Conservation (phyloP, 23 tunicate genomes). For the Styela plicata region DNA sequence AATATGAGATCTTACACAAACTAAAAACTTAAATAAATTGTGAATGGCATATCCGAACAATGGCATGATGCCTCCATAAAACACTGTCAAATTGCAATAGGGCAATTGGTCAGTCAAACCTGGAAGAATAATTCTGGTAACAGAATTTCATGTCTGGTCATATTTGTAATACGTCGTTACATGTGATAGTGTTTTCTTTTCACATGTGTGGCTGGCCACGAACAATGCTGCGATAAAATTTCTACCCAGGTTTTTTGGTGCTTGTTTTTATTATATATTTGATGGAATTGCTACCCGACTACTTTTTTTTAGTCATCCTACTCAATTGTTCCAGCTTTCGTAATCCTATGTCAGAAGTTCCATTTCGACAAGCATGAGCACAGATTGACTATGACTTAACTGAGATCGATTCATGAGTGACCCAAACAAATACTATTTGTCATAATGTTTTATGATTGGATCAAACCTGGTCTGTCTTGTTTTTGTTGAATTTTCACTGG, state of each 20-base stretch:
- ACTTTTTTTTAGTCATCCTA: no score
- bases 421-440: not conserved
- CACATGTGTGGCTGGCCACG: not conserved
- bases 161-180: not conserved
- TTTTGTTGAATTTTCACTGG: no score
- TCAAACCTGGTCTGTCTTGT: not conserved
- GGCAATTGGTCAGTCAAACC: not conserved
- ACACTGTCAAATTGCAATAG: not conserved
- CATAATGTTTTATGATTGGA: not conserved
- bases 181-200: not conserved
- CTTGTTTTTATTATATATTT: not conserved
- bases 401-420: no score
- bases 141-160: not conserved
- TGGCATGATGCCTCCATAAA: not conserved
- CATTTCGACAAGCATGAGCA: no score
- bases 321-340: no score
- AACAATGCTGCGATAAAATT: no score
- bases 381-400: no score
- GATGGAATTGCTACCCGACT: not conserved
- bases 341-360: no score
- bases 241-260: not conserved
- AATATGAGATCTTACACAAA: no score
- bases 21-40: no score
- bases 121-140: no score
- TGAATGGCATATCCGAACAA: no score